phyloP scores from a whole-genome alignment of 2,888 invertebrate species.

The Tetragonula carbonaria region DNA sequence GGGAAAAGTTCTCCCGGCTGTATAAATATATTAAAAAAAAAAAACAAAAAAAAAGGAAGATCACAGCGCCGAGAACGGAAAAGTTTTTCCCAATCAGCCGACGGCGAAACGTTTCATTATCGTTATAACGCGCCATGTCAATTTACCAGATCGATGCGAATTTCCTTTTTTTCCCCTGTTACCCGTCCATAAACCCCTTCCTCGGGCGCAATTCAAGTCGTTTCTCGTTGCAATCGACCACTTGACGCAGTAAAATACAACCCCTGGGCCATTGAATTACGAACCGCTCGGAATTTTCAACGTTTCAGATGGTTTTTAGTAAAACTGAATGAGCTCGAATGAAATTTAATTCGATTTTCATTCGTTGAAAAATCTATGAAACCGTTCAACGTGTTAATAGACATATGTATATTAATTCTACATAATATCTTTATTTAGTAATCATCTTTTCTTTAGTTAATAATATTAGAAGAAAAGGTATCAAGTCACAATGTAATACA shows the following conservation, averaged over 20 bases:
- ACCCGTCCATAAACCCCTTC: neutral
- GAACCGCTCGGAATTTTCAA: too few relatives aligned
- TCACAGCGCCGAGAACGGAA: neutral
- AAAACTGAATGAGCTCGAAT: too few relatives aligned
- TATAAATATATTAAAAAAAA: neutral
- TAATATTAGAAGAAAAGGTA: too few relatives aligned
- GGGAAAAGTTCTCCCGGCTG: neutral
- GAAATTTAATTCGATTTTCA: too few relatives aligned
- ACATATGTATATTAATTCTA: too few relatives aligned
- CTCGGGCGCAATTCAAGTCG: neutral
- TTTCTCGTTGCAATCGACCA: neutral
- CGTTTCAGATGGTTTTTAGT: too few relatives aligned
- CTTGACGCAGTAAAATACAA: neutral
- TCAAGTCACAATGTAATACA: too few relatives aligned
- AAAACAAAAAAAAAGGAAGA: neutral
- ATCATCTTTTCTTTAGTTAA: too few relatives aligned
- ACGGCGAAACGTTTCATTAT: slow-evolving; percentile 12
- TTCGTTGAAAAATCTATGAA: too few relatives aligned
- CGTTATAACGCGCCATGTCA: neutral
- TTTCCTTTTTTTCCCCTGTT: neutral
- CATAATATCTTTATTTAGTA: too few relatives aligned
- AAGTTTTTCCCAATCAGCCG: neutral
- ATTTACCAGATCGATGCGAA: slow-evolving; percentile 4
- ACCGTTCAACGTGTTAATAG: too few relatives aligned
- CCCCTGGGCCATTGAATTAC: too few relatives aligned